Evolutionary conservation across 2,113 vertebrate species (phyloP), one percentile per base, ranked within the genome.

Genomic region (Neodontobutis hainanensis): DNA sequence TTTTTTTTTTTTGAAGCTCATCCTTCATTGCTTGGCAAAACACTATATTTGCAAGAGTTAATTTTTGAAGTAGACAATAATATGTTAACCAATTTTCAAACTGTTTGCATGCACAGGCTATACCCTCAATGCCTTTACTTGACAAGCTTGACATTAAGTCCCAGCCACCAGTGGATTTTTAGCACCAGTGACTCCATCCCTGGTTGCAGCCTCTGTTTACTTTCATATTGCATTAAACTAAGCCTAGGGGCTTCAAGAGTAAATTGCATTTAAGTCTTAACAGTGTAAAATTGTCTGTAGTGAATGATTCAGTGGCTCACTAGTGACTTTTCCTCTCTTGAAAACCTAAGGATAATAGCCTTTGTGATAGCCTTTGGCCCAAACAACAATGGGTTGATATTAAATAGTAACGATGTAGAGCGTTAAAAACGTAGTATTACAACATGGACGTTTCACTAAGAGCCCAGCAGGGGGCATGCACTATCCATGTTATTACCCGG

Each of bases 401-500:
- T 61, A 73, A 65, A 10, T 61, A 19, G 63, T 50, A 61, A 73
- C 77, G 42, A 61, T 57, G 66, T 65, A 44, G 67, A 72, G 60
- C 36, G 59, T 63, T 55, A 65, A 70, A 64, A 65, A 35, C 27
- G 50, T 46, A 55, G 75, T 42, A 49, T 38, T 57, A 40, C 47
- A 59, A 19, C 40, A 52, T 27, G 38, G 60, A 45, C 51, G 71
- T 70, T 87, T 47, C 72, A 71, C 57, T 5, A n/a, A 55, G 10
- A 61, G 74, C 61, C 89, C 91, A 88, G 82, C 71, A 91, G 91
- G 87, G 80, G 91, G 90, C 88, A 73, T 56, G 82, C 73, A 70
- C 45, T 56, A 82, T 44, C 68, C 65, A 64, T n/a, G 44, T 56
- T 32, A 55, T 62, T 52, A 8, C 34, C 4, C n/a, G 47, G 9